Base-by-base conservation (phyloP, 2,888 invertebrate genomes). In the Ephialtes manifestator region DNA sequence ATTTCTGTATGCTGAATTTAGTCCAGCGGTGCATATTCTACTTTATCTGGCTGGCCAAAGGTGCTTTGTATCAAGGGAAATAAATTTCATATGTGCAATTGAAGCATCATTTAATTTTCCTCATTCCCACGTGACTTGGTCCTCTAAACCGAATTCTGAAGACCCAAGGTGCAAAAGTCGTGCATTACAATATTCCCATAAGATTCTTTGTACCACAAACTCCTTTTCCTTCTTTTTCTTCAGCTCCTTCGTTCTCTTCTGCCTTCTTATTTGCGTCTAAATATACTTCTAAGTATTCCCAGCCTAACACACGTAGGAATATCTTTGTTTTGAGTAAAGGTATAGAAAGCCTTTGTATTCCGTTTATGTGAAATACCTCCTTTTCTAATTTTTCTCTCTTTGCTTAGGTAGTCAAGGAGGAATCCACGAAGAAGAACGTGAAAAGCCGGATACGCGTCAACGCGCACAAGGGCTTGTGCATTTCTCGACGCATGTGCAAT, bases 151-250 rank as follows among this genome's bases (percentile, higher is more conserved):
- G 39, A 10, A 39, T 10, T 2, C 10, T 10, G 10, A 0, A 7
- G 4, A 35, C 35, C 0, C 35, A 39, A 39, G 67, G 67, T 79
- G 39, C 51, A 71, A 71, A 71, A 63, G 79, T 79, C 79, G 63
- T 48, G 63, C 31, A 63, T 71, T 43, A 79, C 51, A 39, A 53
- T 79, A 71, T 53, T 63, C 71, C 24, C 60, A 79, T 71, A 63
- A 79, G 60, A n/a, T 71, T 63, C 71, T 77, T 60, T 48, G 13
- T 60, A 18, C 71, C 43, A 15, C 58, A 15, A 24, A 5, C 58
- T 43, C 31, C 15, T 28, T n/a, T 60, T 31, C 10, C 11, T n/a
- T 18, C 39, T 18, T 46, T n/a, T 11, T 46, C 18, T 13, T 53
- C 55, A 68, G 20, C 46, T 18, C 18, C n/a, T 68, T 70, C 35